A percentile compares a stretch with the other conserved stretches of the same genome.
phyloP scores from a whole-genome alignment of 2,113 vertebrate genomes.

The Riparia riparia region DNA sequence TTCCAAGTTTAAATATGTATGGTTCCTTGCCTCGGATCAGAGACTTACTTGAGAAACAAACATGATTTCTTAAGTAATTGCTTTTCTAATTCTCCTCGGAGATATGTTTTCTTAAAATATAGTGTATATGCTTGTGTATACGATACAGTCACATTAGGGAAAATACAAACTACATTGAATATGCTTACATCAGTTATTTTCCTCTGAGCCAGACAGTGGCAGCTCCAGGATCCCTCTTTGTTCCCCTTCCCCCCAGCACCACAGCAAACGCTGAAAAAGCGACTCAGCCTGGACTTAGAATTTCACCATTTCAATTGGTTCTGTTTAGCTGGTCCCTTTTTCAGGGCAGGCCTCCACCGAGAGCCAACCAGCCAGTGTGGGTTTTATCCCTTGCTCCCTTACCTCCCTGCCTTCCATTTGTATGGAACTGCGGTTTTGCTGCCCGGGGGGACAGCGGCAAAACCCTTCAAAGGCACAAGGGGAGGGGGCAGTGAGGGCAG shows the following conservation, averaged over 20 bases:
- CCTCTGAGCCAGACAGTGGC: background rate
- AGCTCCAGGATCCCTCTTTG: background rate
- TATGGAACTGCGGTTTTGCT: background rate
- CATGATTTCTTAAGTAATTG: constrained; percentile 8
- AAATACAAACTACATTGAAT: background rate
- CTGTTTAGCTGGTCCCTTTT: background rate
- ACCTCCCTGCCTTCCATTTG: background rate
- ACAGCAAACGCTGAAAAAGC: background rate
- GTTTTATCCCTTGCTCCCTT: background rate
- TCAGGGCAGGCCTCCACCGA: background rate
- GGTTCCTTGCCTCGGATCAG: background rate
- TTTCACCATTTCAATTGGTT: accelerated
- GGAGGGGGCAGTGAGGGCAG: background rate
- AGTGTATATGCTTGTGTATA: background rate
- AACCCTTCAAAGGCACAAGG: background rate
- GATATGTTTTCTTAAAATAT: background rate
- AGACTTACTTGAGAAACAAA: constrained; percentile 10
- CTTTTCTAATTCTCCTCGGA: background rate
- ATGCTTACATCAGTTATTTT: background rate
- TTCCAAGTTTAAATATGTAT: background rate
- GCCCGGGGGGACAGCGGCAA: background rate
- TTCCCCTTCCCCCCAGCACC: background rate
- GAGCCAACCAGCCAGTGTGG: accelerated
- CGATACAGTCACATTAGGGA: background rate
- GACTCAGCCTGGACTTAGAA: background rate